Evolutionary conservation across 1,140 invertebrate species (phyloP), one percentile per base, ranked within the genome.

Genomic region (Drosophila obscura): DNA sequence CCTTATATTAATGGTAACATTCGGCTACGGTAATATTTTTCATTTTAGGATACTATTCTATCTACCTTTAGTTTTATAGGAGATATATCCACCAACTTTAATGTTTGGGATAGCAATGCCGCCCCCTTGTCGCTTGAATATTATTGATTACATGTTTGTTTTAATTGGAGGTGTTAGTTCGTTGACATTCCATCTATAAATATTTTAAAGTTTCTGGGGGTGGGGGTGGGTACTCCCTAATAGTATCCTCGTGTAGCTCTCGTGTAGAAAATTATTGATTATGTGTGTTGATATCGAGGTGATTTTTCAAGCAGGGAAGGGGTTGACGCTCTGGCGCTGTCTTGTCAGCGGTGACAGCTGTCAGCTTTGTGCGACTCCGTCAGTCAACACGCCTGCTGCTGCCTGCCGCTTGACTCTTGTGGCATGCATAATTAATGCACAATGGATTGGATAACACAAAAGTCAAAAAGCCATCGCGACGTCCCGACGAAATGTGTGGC

Each of bases 381-480:
- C 35, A 39, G 35, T 13, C 35, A 39, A 13, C 11, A 39, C 35
- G 57, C 65, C 46, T 58, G 61, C 59, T 71, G 64, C 44, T 61
- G 41, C 66, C 48, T 61, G 41, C 66, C 48, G 66, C 45, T 59
- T 63, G 74, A 50, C 58, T 39, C 11, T 59, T 61, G 35, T 77
- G 66, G 74, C 75, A 83, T 87, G 79, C 82, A 87, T 87, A 87
- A 87, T 87, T 87, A 83, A 87, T 87, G 63, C 64, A 15, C 45
- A 49, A 43, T 57, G 51, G 58, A 26, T 22, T 50, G 55, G 73
- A 66, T 49, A 44, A 60, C 57, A 63, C 31, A 79, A 62, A 65
- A 61, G 57, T 66, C 46, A 52, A 59, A 62, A 69, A 55, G 71
- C 74, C 67, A 26, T n/a, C 28, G 19, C 15, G 19, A 43, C 46